Evolutionary conservation across 2,797 vertebrate species (phyloP), one percentile per base, ranked within the genome.

Genomic region (Knipowitschia caucasica): DNA sequence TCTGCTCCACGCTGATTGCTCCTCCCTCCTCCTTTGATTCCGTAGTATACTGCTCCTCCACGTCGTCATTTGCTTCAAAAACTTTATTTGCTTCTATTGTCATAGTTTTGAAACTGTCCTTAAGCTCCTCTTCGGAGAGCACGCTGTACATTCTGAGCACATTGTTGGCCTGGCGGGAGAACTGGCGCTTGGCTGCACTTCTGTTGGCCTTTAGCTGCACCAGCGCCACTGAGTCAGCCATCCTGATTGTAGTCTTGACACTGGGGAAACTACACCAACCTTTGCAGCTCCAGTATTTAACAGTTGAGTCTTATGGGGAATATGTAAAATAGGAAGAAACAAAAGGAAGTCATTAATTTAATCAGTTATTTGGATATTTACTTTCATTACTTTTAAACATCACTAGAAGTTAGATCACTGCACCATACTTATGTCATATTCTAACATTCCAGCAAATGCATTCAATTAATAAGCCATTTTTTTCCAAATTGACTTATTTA

Each of bases 21-120:
- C 4, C 26, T 27, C 24, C 42, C 7, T 17, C 25, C 20, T n/a
- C 24, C 24, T 15, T 1, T 4, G 42, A 26, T 2, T 44, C 42
- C 7, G 23, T n/a, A 44, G 23, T 5, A n/a, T 27, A 27, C n/a
- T 44, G 42, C 7, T 26, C 42, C 17, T 44, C 42, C 7, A 44
- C 42, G 27, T 44, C 42, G 5, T 44, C 42, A 26, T 44, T 44
- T 14, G 24, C 25, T 51, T 66, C 58, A 50, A 62, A 54, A 31
- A 62, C 56, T 50, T 40, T 62, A 18, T 59, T 46, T 1, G 68
- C 53, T 45, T 29, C 44, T 35, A 33, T 35, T 23, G 35, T 51
- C 38, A 71, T 61, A 34, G 38, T 36, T 33, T 18, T 51, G 14
- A 63, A 64, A 57, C 45, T 64, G n/a, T 63, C 53, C 27, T 46